Percentiles rank a stretch among this genome's conserved stretches.
Conservation (phyloP, 2,888 invertebrate species). For the Agrilus cyanescens region DNA sequence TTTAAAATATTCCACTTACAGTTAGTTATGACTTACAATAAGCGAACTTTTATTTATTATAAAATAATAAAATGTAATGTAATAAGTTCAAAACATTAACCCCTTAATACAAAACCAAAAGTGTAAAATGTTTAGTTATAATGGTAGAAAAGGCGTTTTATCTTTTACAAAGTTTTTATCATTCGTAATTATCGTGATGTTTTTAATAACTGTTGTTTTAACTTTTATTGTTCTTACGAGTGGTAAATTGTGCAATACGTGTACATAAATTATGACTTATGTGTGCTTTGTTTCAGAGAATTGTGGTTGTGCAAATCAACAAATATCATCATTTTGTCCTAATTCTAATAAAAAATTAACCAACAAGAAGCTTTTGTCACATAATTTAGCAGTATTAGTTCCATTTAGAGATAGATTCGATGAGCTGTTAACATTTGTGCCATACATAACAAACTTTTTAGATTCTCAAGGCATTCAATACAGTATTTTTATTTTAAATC, state of each 20-base stretch:
- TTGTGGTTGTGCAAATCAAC: slow-evolving; percentile 23
- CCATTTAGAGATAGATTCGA: slow-evolving; percentile 94
- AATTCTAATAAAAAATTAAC: neutral
- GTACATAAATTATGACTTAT: neutral
- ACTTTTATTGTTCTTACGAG: slow-evolving; percentile 27
- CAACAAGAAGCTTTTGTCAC: slow-evolving; percentile 6
- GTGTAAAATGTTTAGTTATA: slow-evolving; percentile 12
- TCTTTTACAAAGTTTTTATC: slow-evolving; percentile 16
- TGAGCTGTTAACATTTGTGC: slow-evolving; percentile 85
- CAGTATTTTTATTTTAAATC: slow-evolving; percentile 85
- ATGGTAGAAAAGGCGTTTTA: slow-evolving; percentile 11
- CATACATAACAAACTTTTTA: slow-evolving; percentile 78
- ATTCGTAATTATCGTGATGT: slow-evolving; percentile 19
- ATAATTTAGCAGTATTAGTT: slow-evolving; percentile 68
- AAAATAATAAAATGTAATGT: no score
- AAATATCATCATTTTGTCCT: slow-evolving; percentile 8
- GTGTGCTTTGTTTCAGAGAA: slow-evolving; percentile 22
- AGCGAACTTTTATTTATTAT: no score
- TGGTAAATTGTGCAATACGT: slow-evolving; percentile 18
- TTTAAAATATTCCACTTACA: no score
- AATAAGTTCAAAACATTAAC: no score
- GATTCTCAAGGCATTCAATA: slow-evolving; percentile 66
- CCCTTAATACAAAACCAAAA: neutral
- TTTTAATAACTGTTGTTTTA: slow-evolving; percentile 21
- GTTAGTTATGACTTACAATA: no score